A percentile compares a stretch with the other conserved stretches of the same genome.
Conservation (phyloP, 2,113 vertebrate genomes). For the Pycnonotus jocosus region DNA sequence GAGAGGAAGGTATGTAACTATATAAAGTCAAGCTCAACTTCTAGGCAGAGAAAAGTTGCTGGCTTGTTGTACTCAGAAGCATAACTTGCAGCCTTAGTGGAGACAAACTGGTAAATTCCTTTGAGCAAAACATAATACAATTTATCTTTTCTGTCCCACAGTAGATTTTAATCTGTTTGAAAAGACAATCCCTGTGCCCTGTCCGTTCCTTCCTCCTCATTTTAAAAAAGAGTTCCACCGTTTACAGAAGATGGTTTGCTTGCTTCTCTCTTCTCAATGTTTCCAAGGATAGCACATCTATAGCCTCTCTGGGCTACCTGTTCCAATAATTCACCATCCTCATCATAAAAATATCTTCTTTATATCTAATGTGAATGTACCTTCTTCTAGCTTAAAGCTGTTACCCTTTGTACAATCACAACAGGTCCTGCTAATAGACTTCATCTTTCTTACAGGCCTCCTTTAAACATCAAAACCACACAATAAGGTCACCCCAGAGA, state of each 20-base stretch:
- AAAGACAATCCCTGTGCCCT: background rate
- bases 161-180: background rate
- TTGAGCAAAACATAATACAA: background rate
- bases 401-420: accelerated
- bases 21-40: background rate
- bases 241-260: background rate
- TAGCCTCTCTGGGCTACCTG: background rate
- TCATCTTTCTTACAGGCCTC: background rate
- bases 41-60: background rate
- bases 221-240: background rate
- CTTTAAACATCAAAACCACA: background rate
- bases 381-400: background rate
- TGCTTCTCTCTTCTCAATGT: background rate
- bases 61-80: background rate
- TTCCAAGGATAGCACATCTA: background rate
- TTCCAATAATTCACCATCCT: background rate
- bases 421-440: background rate
- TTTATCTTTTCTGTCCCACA: background rate
- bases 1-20: background rate
- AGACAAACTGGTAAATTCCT: background rate
- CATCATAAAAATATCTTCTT: background rate
- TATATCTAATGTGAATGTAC: background rate
- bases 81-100: background rate
- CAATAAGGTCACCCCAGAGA: background rate
- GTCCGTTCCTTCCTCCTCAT: background rate